Percentiles rank a stretch among this genome's conserved stretches.
Evolutionary conservation across 2,113 vertebrate species (phyloP).

Genomic region (Chlamydotis undulata): DNA sequence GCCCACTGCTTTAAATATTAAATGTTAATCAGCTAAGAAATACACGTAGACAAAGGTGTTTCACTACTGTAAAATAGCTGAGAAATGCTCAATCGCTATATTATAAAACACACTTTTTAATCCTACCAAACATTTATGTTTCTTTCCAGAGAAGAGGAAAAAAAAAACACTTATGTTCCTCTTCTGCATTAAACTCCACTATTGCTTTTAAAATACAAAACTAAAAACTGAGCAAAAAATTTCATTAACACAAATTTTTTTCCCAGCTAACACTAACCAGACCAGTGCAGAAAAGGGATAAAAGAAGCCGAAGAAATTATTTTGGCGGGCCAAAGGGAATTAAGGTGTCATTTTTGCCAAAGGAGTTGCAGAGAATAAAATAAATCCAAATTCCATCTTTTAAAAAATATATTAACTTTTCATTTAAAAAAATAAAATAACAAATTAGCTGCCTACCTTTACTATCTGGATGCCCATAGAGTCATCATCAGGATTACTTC

Average conservation of each 20-base stretch:
- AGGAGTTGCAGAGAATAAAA: background rate
- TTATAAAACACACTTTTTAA: background rate
- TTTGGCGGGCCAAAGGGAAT: background rate
- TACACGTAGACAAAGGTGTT: background rate
- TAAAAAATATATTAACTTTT: background rate
- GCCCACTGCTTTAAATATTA: background rate
- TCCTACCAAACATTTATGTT: background rate
- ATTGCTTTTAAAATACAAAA: background rate
- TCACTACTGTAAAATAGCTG: background rate
- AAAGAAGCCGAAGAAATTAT: background rate
- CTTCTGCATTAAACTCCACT: background rate
- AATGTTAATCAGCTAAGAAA: background rate
- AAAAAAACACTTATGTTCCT: background rate
- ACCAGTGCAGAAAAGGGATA: background rate
- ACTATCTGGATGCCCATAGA: constrained; percentile 98
- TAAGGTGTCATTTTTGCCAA: background rate
- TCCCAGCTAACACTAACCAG: background rate
- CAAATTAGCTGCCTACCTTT: constrained; percentile 81
- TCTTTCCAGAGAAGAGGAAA: background rate
- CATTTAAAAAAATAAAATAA: background rate
- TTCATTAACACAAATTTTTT: background rate
- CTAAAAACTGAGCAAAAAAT: background rate
- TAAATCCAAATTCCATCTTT: background rate
- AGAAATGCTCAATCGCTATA: background rate
- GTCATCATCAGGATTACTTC: constrained; percentile 97